These are phyloP conservation scores for Drosophila maculinotata DNA, from an alignment of 2,888 invertebrate genomes.

Conservation along the genomic window DNA sequence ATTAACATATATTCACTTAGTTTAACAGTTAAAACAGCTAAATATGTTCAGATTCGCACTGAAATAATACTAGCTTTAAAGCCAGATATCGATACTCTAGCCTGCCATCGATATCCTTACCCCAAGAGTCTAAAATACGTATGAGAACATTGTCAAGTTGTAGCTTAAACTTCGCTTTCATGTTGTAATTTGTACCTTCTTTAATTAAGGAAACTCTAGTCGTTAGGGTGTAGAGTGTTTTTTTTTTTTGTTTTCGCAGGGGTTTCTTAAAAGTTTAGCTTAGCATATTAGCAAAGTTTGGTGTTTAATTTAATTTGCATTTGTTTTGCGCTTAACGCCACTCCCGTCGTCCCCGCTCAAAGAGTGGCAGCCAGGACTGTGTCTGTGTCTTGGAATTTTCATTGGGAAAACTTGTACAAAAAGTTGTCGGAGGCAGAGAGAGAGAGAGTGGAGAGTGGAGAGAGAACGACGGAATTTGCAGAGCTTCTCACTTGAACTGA, in stretches of 20 bases:
- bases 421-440: slow-evolving; percentile 4
- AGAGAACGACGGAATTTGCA: background rate
- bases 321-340: slow-evolving; percentile 37
- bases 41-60: no score
- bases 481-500: slow-evolving; percentile 8
- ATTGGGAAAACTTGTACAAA: slow-evolving; percentile 35
- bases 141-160: slow-evolving; percentile 13
- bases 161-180: slow-evolving; percentile 31
- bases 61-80: no score
- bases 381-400: slow-evolving; percentile 58
- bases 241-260: background rate
- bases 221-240: slow-evolving; percentile 3
- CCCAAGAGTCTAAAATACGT: background rate
- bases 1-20: no score
- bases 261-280: slow-evolving; percentile 51
- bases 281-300: slow-evolving; percentile 74
- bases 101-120: background rate
- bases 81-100: slow-evolving; percentile 7
- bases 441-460: background rate
- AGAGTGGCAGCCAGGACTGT: slow-evolving; percentile 22
- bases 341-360: slow-evolving; percentile 34
- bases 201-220: slow-evolving; percentile 53
- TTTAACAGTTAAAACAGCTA: no score
- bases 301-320: slow-evolving; percentile 73
- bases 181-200: slow-evolving; percentile 55